These are phyloP conservation scores for Bombylius major DNA, from an alignment of 2,888 invertebrate genomes.

Conservation along the genomic window DNA sequence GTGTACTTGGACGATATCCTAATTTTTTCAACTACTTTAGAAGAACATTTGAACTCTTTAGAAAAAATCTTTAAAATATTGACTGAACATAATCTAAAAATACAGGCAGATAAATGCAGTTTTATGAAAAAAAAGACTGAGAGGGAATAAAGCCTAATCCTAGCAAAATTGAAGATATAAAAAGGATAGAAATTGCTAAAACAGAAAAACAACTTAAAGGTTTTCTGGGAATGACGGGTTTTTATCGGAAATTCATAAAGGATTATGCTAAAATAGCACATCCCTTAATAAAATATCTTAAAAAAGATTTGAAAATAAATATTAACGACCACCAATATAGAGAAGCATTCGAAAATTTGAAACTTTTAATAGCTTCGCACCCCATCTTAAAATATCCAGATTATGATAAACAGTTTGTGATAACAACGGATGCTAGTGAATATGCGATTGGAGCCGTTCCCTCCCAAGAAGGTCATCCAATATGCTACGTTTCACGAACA, in stretches of 20 bases:
- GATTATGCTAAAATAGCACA: constrained; percentile 11
- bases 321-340: constrained; percentile 11
- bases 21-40: constrained; percentile 10
- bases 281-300: constrained; percentile 12
- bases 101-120: constrained; percentile 11
- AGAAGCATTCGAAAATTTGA: constrained; percentile 12
- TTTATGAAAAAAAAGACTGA: constrained; percentile 6
- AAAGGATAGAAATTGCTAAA: constrained; percentile 7
- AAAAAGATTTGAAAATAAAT: constrained; percentile 11
- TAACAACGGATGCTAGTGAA: constrained; percentile 12
- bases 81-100: constrained; percentile 10
- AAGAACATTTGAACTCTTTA: constrained; percentile 11
- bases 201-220: constrained; percentile 7
- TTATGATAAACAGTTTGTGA: constrained; percentile 9
- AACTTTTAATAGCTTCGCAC: constrained; percentile 5
- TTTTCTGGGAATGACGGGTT: constrained; percentile 8
- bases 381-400: constrained; percentile 13
- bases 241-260: constrained; percentile 9
- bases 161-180: constrained; percentile 9
- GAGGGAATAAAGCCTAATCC: constrained; percentile 12
- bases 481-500: constrained; percentile 3
- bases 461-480: constrained; percentile 4
- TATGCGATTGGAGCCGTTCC: constrained; percentile 11
- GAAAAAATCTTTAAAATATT: constrained; percentile 10
- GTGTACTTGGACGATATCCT: constrained; percentile 8